These are phyloP conservation scores for Austrofundulus limnaeus DNA, from an alignment of 2,113 vertebrate species.

Conservation along the genomic window DNA sequence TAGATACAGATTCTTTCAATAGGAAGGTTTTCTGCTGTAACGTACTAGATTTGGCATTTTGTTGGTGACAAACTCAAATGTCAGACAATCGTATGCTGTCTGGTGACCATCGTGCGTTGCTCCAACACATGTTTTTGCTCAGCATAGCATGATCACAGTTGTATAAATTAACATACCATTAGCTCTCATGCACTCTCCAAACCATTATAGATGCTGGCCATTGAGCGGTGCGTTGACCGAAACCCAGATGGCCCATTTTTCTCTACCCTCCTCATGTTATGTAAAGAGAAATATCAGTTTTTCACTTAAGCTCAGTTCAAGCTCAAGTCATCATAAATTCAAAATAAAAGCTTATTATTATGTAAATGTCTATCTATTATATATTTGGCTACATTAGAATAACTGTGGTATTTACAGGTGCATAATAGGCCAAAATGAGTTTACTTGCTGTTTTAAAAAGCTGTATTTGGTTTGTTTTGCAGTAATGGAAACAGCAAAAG, in stretches of 20 bases:
- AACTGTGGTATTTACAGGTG: not conserved
- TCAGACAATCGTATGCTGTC: not conserved
- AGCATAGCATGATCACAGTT: not conserved
- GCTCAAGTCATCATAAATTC: no score
- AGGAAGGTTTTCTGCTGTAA: no score
- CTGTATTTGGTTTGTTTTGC: slow-evolving; percentile 10
- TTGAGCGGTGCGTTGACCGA: no score
- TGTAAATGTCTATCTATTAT: no score
- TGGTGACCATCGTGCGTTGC: not conserved
- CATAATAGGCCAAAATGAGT: slow-evolving; percentile 7
- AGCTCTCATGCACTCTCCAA: not conserved
- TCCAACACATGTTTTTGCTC: not conserved
- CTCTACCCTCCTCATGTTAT: no score
- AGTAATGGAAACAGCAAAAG: slow-evolving; percentile 46
- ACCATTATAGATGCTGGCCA: not conserved
- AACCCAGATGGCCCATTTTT: no score
- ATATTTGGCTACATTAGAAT: not conserved
- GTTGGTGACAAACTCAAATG: not conserved
- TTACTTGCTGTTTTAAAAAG: slow-evolving; percentile 6
- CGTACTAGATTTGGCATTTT: no score
- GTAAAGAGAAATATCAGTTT: no score
- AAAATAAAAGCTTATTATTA: no score
- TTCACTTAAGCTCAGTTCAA: no score
- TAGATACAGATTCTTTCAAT: no score
- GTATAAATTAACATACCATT: not conserved